These are phyloP conservation scores for Takifugu ocellatus DNA, from an alignment of 2,797 vertebrate genomes.

Conservation along the genomic window DNA sequence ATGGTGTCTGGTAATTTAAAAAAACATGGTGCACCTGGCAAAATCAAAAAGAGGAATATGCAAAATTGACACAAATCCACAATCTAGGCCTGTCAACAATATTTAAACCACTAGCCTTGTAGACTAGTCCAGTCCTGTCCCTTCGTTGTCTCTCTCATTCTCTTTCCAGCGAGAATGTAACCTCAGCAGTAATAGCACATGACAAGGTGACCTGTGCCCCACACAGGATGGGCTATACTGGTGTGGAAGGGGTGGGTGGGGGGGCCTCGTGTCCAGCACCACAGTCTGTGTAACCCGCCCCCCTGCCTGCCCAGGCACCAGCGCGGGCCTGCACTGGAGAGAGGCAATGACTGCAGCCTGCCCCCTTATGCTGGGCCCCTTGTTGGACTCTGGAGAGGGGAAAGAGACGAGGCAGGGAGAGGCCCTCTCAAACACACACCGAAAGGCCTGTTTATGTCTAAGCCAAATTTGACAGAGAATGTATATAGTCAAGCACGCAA, in stretches of 20 bases:
- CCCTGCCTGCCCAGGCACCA: conserved; percentile 54
- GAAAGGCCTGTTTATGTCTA: conserved; percentile 64
- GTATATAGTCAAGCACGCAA: conserved; percentile 36
- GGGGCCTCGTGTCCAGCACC: conserved; percentile 72
- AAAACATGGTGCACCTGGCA: conserved; percentile 2
- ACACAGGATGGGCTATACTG: conserved; percentile 72
- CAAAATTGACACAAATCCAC: conserved; percentile 39
- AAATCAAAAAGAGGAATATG: conserved; percentile 1
- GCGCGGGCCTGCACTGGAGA: conserved; percentile 58
- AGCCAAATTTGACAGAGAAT: conserved; percentile 57
- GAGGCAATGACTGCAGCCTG: conserved; percentile 64
- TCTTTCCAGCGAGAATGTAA: conserved; percentile 60
- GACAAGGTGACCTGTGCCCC: conserved; percentile 77
- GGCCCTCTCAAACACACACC: conserved; percentile 66
- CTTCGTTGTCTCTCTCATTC: conserved; percentile 55
- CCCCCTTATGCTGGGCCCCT: conserved; percentile 76
- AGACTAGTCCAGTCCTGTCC: conserved; percentile 70
- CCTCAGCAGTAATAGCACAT: conserved; percentile 70
- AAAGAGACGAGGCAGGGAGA: conserved; percentile 76
- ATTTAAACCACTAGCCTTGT: conserved; percentile 58
- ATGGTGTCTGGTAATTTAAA: conserved; percentile 8
- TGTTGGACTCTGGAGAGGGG: conserved; percentile 75
- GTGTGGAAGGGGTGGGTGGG: conserved; percentile 54
- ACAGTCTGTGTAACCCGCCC: conserved; percentile 55
- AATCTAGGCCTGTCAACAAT: conserved; percentile 38